phyloP scores from a whole-genome alignment of 2,113 vertebrate species.

The Paedocypris sp. region DNA sequence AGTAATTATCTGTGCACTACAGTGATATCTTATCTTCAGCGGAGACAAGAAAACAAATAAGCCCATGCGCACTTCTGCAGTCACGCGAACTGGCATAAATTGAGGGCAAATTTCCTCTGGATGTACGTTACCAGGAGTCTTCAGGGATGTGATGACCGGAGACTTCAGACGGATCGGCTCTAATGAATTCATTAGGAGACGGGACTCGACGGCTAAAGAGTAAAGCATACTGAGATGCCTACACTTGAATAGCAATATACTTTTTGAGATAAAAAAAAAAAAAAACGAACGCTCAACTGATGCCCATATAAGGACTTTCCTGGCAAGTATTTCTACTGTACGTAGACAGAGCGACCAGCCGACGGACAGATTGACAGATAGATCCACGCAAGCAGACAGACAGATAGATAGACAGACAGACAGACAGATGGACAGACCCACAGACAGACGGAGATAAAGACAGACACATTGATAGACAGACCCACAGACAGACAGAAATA shows the following conservation, averaged over 20 bases:
- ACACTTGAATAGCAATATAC: neutral
- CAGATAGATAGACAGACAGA: no score
- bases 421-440: no score
- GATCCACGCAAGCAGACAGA: no score
- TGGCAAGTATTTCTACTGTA: no score
- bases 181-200: constrained; percentile 13
- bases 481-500: no score
- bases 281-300: no score
- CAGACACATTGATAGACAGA: no score
- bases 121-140: neutral
- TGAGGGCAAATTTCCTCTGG: neutral
- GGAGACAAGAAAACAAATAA: constrained; percentile 28
- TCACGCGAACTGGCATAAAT: neutral
- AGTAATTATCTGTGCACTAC: constrained; percentile 35
- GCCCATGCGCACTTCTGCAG: neutral
- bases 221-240: neutral
- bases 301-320: no score
- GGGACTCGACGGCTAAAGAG: neutral
- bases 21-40: constrained; percentile 37
- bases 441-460: no score
- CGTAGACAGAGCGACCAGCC: no score
- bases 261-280: no score
- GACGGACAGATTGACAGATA: no score
- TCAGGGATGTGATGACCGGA: neutral
- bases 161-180: neutral